Evolutionary conservation across 2,888 invertebrate genomes (phyloP).

Genomic region (Mythimna pallens): DNA sequence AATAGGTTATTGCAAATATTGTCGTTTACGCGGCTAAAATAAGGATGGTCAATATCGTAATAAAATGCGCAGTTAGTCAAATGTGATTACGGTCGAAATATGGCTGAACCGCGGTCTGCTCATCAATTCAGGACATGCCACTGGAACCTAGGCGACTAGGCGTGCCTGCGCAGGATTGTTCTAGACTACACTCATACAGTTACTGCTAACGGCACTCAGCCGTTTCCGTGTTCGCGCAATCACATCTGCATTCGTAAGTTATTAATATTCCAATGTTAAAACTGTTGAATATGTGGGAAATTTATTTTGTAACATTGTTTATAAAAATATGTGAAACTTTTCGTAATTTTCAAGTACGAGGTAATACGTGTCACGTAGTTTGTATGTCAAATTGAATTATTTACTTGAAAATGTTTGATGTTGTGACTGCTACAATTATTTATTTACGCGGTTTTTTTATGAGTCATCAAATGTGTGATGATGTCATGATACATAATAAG

Average conservation of each 20-base stretch:
- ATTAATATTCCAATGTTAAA: conserved; percentile 60
- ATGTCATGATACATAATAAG: not conserved
- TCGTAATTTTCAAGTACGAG: not conserved
- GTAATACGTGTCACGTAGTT: not conserved
- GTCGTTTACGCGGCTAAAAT: not conserved
- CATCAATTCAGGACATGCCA: conserved; percentile 87
- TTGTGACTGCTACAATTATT: not conserved
- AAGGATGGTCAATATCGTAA: conserved; percentile 13
- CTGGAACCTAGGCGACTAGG: conserved; percentile 81
- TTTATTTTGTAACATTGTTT: not conserved
- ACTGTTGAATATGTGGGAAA: conserved; percentile 8
- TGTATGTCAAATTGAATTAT: not conserved
- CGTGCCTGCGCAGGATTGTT: conserved; percentile 84
- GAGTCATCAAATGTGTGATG: not conserved
- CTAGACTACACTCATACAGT: conserved; percentile 88
- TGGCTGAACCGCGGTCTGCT: conserved; percentile 57
- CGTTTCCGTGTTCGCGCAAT: conserved; percentile 87
- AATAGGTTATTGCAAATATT: conserved; percentile 32
- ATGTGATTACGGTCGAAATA: conserved; percentile 53
- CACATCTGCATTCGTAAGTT: conserved; percentile 75
- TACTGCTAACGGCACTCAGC: conserved; percentile 85
- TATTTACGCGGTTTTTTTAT: conserved; percentile 1
- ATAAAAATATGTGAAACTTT: not conserved
- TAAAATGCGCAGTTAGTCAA: conserved; percentile 43
- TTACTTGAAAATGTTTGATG: not conserved